Base-by-base conservation (phyloP, 1,140 invertebrate genomes). In the Episyrphus balteatus region DNA sequence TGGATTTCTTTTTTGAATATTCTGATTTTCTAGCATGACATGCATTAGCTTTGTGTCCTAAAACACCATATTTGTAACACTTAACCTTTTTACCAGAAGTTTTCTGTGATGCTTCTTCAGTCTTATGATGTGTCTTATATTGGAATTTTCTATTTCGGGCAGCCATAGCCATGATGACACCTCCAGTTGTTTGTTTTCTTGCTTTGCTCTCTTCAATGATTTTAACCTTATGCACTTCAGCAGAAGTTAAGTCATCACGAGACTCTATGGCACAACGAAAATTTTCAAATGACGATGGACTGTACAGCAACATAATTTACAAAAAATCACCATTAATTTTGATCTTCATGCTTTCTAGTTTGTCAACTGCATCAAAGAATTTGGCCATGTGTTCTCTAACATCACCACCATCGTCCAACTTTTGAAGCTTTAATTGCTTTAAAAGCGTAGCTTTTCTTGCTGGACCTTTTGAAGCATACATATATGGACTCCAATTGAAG, bases 191-290 rank as follows among this genome's bases (percentile, higher is more conserved):
- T n/a, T n/a, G n/a, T n/a, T n/a, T n/a, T n/a, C n/a, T n/a, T n/a
- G n/a, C n/a, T n/a, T n/a, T n/a, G n/a, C n/a, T n/a, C n/a, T n/a
- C n/a, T n/a, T n/a, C n/a, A n/a, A 50, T 21, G 14, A 58, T 51
- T 41, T 58, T 58, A 8, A 59, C 46, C 17, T 45, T 55, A 3
- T 55, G 43, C 8, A 8, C 32, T 5, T 57, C 57, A 13, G 51
- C 41, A 12, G 44, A 14, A 14, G 56, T 55, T 33, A 58, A 45
- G 13, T 53, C 49, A 33, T 58, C 50, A 31, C 53, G 47, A 5
- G 53, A 49, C 34, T 56, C 51, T 8, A 57, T 57, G 11, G 55
- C 51, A 14, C 38, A 42, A 18, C 47, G 41, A 44, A 58, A 58
- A 18, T 51, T 51, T 26, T 41, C 47, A 37, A 49, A 58, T 6